Evolutionary conservation across 2,113 vertebrate genomes (phyloP).

Genomic region (Forbesichthys agassizii): DNA sequence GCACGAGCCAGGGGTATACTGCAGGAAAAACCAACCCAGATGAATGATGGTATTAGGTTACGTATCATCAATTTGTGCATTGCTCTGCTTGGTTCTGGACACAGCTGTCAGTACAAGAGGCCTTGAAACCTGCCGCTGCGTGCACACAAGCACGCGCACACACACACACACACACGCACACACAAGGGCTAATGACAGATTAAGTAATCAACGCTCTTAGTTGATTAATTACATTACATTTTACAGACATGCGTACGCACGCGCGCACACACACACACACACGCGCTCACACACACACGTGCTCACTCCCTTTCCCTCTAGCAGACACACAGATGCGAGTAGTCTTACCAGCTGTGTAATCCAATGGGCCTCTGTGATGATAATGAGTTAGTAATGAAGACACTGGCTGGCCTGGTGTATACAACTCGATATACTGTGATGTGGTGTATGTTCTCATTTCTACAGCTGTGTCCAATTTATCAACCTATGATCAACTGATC

Average conservation of each 20-base stretch:
- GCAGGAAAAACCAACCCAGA: constrained; percentile 55
- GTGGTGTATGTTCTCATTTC: not conserved
- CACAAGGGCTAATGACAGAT: constrained; percentile 66
- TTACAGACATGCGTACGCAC: constrained; percentile 3
- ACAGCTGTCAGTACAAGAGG: constrained; percentile 65
- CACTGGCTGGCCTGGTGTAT: constrained; percentile 14
- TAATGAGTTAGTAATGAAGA: constrained; percentile 31
- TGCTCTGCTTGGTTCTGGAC: constrained; percentile 62
- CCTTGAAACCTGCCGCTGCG: constrained; percentile 43
- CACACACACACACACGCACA: constrained; percentile 6
- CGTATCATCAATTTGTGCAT: constrained; percentile 69
- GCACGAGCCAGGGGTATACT: constrained; percentile 44
- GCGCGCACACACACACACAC: constrained; percentile 9
- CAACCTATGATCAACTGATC: too few relatives aligned
- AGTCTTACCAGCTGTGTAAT: constrained; percentile 46
- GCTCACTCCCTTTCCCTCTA: constrained; percentile 7
- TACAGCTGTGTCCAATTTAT: not conserved
- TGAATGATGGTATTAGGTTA: constrained; percentile 61
- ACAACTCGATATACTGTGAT: not conserved
- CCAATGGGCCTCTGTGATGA: constrained; percentile 20
- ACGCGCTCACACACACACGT: constrained; percentile 7
- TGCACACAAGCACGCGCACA: constrained; percentile 18
- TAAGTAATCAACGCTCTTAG: constrained; percentile 72
- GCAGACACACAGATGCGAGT: constrained; percentile 42
- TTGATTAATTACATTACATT: constrained; percentile 70